Base-by-base conservation (phyloP, 2,113 vertebrate genomes). In the Gadus macrocephalus region DNA sequence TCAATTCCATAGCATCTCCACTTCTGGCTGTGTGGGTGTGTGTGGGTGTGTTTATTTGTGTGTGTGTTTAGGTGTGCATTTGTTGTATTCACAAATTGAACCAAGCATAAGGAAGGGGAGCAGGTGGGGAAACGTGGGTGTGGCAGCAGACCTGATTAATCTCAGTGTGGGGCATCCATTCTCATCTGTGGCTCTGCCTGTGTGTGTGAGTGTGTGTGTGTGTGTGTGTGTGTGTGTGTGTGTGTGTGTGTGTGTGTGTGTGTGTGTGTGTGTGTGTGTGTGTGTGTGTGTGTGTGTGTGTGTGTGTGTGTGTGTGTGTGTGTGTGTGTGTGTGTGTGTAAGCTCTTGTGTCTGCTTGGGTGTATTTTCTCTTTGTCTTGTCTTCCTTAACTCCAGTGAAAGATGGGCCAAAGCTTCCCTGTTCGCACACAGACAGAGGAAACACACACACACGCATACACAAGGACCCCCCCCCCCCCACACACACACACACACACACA, bases 131-230 rank as follows among this genome's bases (percentile, higher is more conserved):
- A 63, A 20, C 59, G 68, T 77, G 78, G 76, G 67, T 49, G 76
- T 74, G 76, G 79, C 65, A 69, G 58, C 25, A 61, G 66, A 77
- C 79, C 76, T 80, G 77, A 86, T 88, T 77, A 65, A 80, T 89
- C 85, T 78, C 82, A 83, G 81, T 53, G 58, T 78, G 83, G 9
- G 42, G 42, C 38, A 42, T 42, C 38, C 38, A 11, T 42, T 42
- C 38, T 62, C 55, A 27, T 25, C 9, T 62, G n/a, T n/a, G 58
- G 16, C 17, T 19, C 15, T 60, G n/a, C n/a, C 15, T 17, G 55
- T 56, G 55, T 56, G 55, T 56, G 55, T 56, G 55, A 2, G 55
- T 56, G 59, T 61, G 59, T 62, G 22, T 62, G 60, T 62, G 60
- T 27, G 60, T 61, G 60, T 62, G 60, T 62, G 60, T 61, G 60